Conservation (phyloP, 2,113 vertebrate genomes). For the Formicarius rufipectus region DNA sequence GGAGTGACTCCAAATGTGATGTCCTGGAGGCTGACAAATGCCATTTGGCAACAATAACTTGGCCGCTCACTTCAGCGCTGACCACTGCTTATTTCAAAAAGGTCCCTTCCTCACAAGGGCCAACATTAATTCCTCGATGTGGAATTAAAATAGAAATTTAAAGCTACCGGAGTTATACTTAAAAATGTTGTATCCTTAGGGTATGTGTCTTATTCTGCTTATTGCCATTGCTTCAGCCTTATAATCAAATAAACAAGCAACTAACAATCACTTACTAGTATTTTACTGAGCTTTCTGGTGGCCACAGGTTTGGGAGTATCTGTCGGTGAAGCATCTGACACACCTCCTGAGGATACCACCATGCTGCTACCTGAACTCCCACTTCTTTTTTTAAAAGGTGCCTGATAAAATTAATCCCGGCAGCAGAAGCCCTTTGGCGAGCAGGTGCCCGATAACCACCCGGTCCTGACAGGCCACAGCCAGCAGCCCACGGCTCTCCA, state of each 20-base stretch:
- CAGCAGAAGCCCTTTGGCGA: not conserved
- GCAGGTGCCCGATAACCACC: rapidly evolving
- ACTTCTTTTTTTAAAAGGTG: not conserved
- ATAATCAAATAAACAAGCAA: not conserved
- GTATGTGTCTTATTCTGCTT: rapidly evolving
- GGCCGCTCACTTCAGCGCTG: not conserved
- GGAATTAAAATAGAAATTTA: not conserved
- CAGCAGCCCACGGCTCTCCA: too few relatives aligned
- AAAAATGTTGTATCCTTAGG: rapidly evolving
- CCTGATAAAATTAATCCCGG: not conserved
- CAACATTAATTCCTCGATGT: not conserved
- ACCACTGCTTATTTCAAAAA: not conserved
- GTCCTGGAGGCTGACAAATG: not conserved
- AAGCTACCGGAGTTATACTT: rapidly evolving
- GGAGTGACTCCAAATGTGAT: rapidly evolving
- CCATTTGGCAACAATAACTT: not conserved
- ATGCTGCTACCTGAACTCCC: rapidly evolving
- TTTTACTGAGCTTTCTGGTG: not conserved
- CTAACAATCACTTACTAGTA: not conserved
- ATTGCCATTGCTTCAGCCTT: not conserved
- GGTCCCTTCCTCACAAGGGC: not conserved
- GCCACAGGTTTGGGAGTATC: not conserved
- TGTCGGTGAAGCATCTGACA: not conserved
- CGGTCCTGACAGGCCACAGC: rapidly evolving
- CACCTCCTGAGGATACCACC: rapidly evolving